Conservation (phyloP, 2,797 vertebrate species). For the Pangasius macronema region DNA sequence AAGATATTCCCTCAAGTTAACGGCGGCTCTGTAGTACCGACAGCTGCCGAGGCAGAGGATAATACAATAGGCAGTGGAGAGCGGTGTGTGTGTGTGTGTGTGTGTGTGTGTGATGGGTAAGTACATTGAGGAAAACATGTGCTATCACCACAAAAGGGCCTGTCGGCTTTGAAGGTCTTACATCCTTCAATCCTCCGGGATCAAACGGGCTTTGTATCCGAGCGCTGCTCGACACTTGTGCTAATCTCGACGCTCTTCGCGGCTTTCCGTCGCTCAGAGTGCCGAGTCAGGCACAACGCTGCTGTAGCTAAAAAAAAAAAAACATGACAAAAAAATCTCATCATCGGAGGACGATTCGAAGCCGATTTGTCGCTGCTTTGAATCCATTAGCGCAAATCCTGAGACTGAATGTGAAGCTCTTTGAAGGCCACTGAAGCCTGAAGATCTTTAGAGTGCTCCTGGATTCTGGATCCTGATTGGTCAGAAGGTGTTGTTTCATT, state of each 20-base stretch:
- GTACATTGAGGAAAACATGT: constrained; percentile 69
- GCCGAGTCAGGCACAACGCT: constrained; percentile 21
- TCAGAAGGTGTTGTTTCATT: not conserved
- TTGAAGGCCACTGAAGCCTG: not conserved
- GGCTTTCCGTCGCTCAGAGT: constrained; percentile 35
- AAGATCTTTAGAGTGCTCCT: not conserved
- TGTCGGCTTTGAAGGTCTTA: constrained; percentile 78
- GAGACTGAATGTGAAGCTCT: constrained; percentile 9
- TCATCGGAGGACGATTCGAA: constrained; percentile 35
- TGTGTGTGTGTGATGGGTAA: constrained; percentile 59
- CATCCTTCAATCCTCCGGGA: constrained; percentile 76
- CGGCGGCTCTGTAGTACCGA: constrained; percentile 65
- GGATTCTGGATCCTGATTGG: too few relatives aligned
- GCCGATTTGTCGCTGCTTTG: constrained; percentile 38
- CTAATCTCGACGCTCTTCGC: constrained; percentile 53
- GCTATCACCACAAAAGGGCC: constrained; percentile 79
- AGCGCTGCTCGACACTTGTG: constrained; percentile 59
- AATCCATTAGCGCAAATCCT: constrained; percentile 34
- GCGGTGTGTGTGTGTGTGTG: constrained; percentile 2
- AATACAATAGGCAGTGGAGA: constrained; percentile 71
- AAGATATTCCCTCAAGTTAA: constrained; percentile 74
- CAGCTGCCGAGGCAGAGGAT: constrained; percentile 75
- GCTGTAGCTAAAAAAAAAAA: constrained; percentile 23
- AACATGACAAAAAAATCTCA: constrained; percentile 35
- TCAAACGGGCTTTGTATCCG: constrained; percentile 75